Base-by-base conservation (phyloP, 2,888 invertebrate species). In the Dysmachus trigonus region DNA sequence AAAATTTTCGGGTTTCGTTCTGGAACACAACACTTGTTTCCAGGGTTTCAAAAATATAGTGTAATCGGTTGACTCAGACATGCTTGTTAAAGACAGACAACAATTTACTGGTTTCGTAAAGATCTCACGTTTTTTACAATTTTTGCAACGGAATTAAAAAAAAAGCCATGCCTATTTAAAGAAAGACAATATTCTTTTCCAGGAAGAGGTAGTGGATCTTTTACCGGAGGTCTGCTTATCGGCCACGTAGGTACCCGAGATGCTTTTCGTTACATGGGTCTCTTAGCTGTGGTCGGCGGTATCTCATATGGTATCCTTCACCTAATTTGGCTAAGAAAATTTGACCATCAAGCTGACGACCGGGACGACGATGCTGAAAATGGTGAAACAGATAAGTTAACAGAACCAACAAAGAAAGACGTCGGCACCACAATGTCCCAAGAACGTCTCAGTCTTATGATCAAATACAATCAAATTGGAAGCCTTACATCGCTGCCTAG, bases 171-270 rank as follows among this genome's bases (percentile, higher is more conserved):
- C 13, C 13, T 38, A 38, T 38, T 38, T 13, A 38, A 38, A 38
- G 13, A 13, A 38, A 38, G n/a, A 38, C 13, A 74, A 27, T 62
- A 82, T 0, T 47, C 47, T n/a, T 7, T 62, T 38, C 15, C 86
- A 92, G 96, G 97, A 5, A 93, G 96, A 88, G 97, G 97, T 41
- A 96, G 96, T 90, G 97, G 97, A 27, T 96, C 96, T 89, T 96
- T 97, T 88, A 94, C 95, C 7, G 97, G 97, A 27, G 97, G 97
- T 72, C 93, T 95, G 18, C 93, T 97, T 13, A 96, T 97, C 88
- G 95, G 95, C 0, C 94, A 95, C 83, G 93, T 95, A 72, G 96
- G 96, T 0, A 96, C 96, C 6, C 93, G 96, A 86, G 94, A 96
- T 90, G 95, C 96, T 0, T 97, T 97, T 90, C 93, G 96, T 18